Conservation (phyloP, 1,140 invertebrate genomes). For the Helicoverpa zea region DNA sequence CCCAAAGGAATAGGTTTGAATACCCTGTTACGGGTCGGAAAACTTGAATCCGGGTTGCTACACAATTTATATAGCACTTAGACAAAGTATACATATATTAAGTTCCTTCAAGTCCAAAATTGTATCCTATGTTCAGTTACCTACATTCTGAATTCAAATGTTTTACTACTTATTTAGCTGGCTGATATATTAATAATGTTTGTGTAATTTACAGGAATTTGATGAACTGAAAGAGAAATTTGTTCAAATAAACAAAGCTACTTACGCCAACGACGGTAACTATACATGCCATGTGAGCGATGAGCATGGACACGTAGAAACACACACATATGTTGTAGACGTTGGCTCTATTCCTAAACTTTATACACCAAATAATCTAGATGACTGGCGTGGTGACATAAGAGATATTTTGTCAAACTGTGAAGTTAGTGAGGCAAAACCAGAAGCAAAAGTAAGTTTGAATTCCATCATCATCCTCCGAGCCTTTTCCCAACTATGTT, state of each 20-base stretch:
- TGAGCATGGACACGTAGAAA: constrained; percentile 2
- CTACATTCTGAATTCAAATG: too few relatives aligned
- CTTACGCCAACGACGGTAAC: constrained; percentile 24
- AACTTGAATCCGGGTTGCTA: background rate
- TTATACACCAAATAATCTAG: background rate
- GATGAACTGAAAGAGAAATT: background rate
- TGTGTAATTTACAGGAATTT: too few relatives aligned
- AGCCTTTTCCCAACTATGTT: too few relatives aligned
- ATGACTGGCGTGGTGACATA: constrained; percentile 33
- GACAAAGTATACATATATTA: too few relatives aligned
- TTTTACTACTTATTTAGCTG: too few relatives aligned
- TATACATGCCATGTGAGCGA: constrained; percentile 51
- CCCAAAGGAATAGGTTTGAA: background rate
- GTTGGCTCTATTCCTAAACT: constrained; percentile 24
- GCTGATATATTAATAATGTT: too few relatives aligned
- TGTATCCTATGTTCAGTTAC: too few relatives aligned
- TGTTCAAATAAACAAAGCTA: constrained; percentile 10
- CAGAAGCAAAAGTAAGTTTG: constrained; percentile 14
- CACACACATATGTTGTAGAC: constrained; percentile 23
- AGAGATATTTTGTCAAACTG: background rate
- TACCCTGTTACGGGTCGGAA: background rate
- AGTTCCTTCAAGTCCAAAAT: too few relatives aligned
- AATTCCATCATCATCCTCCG: background rate
- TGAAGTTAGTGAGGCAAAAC: background rate
- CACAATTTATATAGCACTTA: too few relatives aligned